Base-by-base conservation (phyloP, 2,797 vertebrate genomes). In the Thaleichthys pacificus region DNA sequence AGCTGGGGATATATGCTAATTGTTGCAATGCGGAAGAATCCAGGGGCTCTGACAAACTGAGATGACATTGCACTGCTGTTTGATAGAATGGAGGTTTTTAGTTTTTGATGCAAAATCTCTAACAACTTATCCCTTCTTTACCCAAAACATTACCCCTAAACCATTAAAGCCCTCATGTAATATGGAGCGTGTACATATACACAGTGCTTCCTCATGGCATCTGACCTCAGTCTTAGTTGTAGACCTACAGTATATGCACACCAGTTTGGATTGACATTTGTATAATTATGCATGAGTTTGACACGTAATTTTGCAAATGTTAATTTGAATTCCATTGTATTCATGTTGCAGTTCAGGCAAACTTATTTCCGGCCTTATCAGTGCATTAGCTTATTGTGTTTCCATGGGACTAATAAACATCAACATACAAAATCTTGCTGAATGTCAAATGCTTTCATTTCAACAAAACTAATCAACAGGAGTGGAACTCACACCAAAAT, bases 371-470 rank as follows among this genome's bases (percentile, higher is more conserved):
- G 4, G 38, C 15, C 22, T 42, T n/a, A 65, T 65, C 35, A 38
- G 63, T 47, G 38, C 38, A 67, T 61, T 28, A 67, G 49, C 24
- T 28, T 54, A 17, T 51, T 67, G 17, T 22, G 58, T 12, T 61
- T 24, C 22, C 21, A 21, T 38, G 32, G 32, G 19, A 47, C 42
- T 14, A 58, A 7, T 21, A 35, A 64, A 38, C n/a, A 12, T 17
- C 47, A 5, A 54, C 12, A 28, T 67, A 14, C 42, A 49, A n/a
- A 35, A 26, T 47, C 64, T 66, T 42, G 35, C 64, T 49, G 21
- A 56, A 49, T 38, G 64, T 66, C 21, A 38, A 66, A 66, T 66
- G 22, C 42, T 11, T 51, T 26, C 22, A 66, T 66, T 51, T 66
- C 38, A 28, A 28, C 49, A 49, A 67, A 67, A 67, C 17, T 42